Conservation (phyloP, 1,140 invertebrate species). For the Agraylea sexmaculata region DNA sequence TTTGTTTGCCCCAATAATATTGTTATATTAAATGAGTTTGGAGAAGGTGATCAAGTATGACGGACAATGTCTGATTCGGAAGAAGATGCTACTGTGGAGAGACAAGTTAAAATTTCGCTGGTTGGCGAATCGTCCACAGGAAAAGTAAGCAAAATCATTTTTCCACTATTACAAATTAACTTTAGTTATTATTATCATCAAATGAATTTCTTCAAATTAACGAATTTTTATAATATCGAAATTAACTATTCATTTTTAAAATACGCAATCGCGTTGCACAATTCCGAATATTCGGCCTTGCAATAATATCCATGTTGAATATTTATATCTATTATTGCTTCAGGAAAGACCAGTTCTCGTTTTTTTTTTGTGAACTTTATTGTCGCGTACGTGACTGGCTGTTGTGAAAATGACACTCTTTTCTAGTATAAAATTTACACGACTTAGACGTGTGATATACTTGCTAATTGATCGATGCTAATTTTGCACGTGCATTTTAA, state of each 20-base stretch:
- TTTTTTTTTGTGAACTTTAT: too few relatives aligned
- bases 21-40: constrained; percentile 17
- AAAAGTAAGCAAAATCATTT: constrained; percentile 53
- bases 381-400: too few relatives aligned
- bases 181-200: too few relatives aligned
- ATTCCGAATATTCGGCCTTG: too few relatives aligned
- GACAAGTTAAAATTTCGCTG: constrained; percentile 66
- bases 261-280: too few relatives aligned
- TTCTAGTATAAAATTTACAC: too few relatives aligned
- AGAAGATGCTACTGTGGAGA: constrained; percentile 52
- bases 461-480: background rate
- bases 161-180: too few relatives aligned
- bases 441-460: too few relatives aligned
- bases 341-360: too few relatives aligned
- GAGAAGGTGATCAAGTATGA: constrained; percentile 22
- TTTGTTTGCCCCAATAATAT: constrained; percentile 3
- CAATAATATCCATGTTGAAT: too few relatives aligned
- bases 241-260: constrained; percentile 2
- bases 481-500: constrained; percentile 6
- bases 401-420: too few relatives aligned
- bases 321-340: too few relatives aligned
- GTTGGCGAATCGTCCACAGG: constrained; percentile 69
- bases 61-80: constrained; percentile 50
- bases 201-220: constrained; percentile 9
- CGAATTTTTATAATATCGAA: constrained; percentile 12